Evolutionary conservation across 2,113 vertebrate genomes (phyloP), one percentile per base, ranked within the genome.

Genomic region (Cheilinus undulatus): DNA sequence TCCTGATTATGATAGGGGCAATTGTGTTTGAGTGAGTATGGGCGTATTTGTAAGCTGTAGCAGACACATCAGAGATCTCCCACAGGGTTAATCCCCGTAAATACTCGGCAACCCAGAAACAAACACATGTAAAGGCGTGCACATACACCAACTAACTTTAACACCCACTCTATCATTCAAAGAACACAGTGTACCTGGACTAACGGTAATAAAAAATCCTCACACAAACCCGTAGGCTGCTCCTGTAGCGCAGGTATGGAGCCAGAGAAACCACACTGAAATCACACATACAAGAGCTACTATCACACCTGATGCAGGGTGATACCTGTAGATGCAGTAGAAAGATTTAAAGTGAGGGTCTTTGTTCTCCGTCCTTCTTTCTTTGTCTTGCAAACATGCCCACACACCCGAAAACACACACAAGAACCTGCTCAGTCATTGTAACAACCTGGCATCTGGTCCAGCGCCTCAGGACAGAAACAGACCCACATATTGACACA

Each of bases 181-280:
- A 70, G 86, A 84, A 90, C 90, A 83, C 30, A 8, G 36, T 28
- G 84, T 84, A 86, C 85, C 82, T 87, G 65, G 73, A 82, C 73
- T 26, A 50, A 80, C 78, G n/a, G n/a, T n/a, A n/a, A n/a, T n/a
- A n/a, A n/a, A n/a, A n/a, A n/a, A n/a, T n/a, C n/a, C n/a, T n/a
- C n/a, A n/a, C n/a, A n/a, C n/a, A n/a, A n/a, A n/a, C n/a, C n/a
- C n/a, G n/a, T n/a, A n/a, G n/a, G n/a, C n/a, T n/a, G n/a, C n/a
- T n/a, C n/a, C n/a, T n/a, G n/a, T n/a, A n/a, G n/a, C n/a, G n/a
- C n/a, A n/a, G n/a, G n/a, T n/a, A n/a, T n/a, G n/a, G n/a, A n/a
- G n/a, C n/a, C n/a, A n/a, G n/a, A n/a, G n/a, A n/a, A n/a, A n/a
- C n/a, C n/a, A n/a, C n/a, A n/a, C n/a, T n/a, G n/a, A n/a, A n/a